These are phyloP conservation scores for Hippocampus comes DNA, from an alignment of 2,113 vertebrate species.

Conservation along the genomic window DNA sequence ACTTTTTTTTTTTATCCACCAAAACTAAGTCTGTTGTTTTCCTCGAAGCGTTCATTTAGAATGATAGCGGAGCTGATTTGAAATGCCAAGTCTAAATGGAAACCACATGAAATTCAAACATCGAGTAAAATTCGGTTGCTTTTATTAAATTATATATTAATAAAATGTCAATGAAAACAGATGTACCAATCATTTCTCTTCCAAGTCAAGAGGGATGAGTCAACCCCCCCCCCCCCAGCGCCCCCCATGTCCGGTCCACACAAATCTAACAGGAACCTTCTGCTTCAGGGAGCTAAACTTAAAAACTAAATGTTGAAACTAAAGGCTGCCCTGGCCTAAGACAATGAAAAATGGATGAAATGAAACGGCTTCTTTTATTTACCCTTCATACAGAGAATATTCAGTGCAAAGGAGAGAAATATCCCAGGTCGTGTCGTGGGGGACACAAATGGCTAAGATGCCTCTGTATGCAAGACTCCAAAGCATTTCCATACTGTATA, in stretches of 20 bases:
- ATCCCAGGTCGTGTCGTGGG: slow-evolving; percentile 31
- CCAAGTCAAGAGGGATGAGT: slow-evolving; percentile 67
- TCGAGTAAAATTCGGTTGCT: slow-evolving; percentile 67
- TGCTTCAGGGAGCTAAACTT: slow-evolving; percentile 9
- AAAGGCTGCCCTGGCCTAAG: slow-evolving; percentile 26
- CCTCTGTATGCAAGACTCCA: slow-evolving; percentile 61
- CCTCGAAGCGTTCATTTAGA: neutral
- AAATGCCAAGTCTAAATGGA: neutral
- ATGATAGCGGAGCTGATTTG: neutral
- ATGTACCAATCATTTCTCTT: slow-evolving; percentile 64
- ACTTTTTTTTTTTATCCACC: neutral
- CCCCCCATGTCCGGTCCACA: slow-evolving; percentile 20
- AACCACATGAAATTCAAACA: slow-evolving; percentile 6
- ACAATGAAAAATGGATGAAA: slow-evolving; percentile 40
- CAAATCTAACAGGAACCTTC: slow-evolving; percentile 5
- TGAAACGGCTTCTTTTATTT: slow-evolving; percentile 12
- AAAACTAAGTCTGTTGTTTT: neutral
- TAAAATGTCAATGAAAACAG: slow-evolving; percentile 61
- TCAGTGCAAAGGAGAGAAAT: slow-evolving; percentile 44
- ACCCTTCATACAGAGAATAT: slow-evolving; percentile 44
- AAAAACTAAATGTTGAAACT: slow-evolving; percentile 2
- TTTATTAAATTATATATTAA: slow-evolving; percentile 77
- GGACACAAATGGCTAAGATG: slow-evolving; percentile 17
- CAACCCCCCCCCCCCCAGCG: neutral
- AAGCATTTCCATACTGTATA: slow-evolving; percentile 56